Evolutionary conservation across 2,113 vertebrate species (phyloP), one percentile per base, ranked within the genome.

Genomic region (Fulmarus glacialis): DNA sequence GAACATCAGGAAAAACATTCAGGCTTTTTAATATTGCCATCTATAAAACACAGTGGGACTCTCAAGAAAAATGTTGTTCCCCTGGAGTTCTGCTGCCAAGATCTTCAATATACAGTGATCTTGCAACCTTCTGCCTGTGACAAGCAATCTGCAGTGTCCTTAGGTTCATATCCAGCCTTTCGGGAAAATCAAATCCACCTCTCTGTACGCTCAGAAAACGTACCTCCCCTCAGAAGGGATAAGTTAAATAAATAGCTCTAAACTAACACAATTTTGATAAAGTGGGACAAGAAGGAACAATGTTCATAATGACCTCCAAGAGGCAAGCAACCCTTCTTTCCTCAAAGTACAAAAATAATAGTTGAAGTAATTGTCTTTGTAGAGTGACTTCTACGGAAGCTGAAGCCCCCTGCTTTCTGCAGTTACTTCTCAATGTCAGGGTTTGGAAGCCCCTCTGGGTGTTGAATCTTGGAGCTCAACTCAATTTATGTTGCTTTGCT

Each of bases 1-100:
- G 60, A 91, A 94, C 60, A 78, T 47, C 62, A 90, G 93, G 91
- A 96, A 77, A 96, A 95, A 24, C 24, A 60, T 60, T 90, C 60
- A 87, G 32, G 7, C 6, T 87, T 92, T 77, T 71, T 71, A 87
- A 78, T 63, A 74, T 29, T 84, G 38, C 52, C 38, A 71, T 78
- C 52, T 89, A 82, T 60, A 90, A 95, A 93, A 67, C 43, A 42
- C 63, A 47, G 87, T n/a, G 56, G 47, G 60, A 84, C 68, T 95
- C 66, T 72, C 50, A 84, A 53, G 59, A 89, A 79, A 95, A 82
- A 38, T 3, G 6, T 55, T 79, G 8, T 63, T 90, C 84, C 55
- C 48, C 29, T 38, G 6, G 43, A 78, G 30, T 59, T 70, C 40
- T 64, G 30, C 36, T 94, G 68, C 77, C 63, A 71, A 75, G 34